These are phyloP conservation scores for Montipora capricornis DNA, from an alignment of 64 coral and sea anemone genomes.

Conservation along the genomic window DNA sequence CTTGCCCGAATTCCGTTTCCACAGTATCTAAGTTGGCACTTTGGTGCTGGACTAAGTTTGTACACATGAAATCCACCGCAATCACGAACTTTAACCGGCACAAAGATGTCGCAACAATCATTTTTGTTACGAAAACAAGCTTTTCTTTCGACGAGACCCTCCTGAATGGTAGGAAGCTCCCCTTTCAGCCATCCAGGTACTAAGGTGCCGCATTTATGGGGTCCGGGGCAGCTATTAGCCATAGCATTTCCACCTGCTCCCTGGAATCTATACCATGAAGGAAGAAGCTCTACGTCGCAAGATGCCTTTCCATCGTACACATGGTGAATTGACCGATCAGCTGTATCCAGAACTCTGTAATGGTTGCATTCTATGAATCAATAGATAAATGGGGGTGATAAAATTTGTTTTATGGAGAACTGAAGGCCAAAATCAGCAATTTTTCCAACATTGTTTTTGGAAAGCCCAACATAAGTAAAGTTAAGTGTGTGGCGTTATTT, in stretches of 20 bases:
- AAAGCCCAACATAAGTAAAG: too few species aligned
- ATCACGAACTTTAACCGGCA: conserved; percentile 39
- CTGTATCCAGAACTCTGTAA: conserved; percentile 34
- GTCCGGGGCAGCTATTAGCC: conserved; percentile 12
- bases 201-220: conserved; percentile 6
- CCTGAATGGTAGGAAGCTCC: conserved; percentile 18
- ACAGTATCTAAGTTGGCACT: conserved; percentile 34
- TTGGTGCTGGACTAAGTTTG: conserved; percentile 13
- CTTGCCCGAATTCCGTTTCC: conserved; percentile 1
- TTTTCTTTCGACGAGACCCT: conserved; percentile 42
- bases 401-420: background rate
- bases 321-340: conserved; percentile 22
- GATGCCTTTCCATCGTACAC: background rate
- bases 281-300: background rate
- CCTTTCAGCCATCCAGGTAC: conserved; percentile 54
- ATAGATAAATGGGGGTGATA: background rate
- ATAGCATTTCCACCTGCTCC: conserved; percentile 46
- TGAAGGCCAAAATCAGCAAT: too few species aligned
- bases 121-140: conserved; percentile 47
- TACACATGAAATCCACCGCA: conserved; percentile 68
- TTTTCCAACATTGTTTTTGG: too few species aligned
- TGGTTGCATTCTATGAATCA: background rate
- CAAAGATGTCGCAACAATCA: conserved; percentile 1
- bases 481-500: too few species aligned
- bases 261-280: conserved; percentile 56